These are phyloP conservation scores for Hypena proboscidalis DNA, from an alignment of 2,888 invertebrate species.

Conservation along the genomic window DNA sequence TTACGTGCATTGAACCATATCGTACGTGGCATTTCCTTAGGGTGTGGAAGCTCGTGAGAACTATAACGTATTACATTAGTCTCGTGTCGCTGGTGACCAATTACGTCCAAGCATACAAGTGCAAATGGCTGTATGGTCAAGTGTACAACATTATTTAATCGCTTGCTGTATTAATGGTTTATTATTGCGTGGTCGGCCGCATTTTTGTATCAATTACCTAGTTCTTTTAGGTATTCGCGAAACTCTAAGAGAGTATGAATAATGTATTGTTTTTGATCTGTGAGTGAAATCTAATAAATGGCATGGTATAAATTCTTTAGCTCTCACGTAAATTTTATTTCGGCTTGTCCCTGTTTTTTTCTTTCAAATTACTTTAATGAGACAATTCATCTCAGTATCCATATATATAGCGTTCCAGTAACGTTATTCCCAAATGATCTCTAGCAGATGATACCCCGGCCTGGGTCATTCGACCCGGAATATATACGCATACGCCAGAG, in stretches of 20 bases:
- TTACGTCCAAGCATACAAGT: slow-evolving; percentile 70
- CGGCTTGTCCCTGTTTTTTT: background rate
- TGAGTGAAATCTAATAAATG: too few relatives aligned
- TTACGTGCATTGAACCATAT: slow-evolving; percentile 78
- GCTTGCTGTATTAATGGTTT: background rate
- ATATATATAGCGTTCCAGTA: slow-evolving; percentile 45
- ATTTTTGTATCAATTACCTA: too few relatives aligned
- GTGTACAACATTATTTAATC: slow-evolving; percentile 39
- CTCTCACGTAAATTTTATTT: slow-evolving; percentile 1
- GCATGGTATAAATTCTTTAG: background rate
- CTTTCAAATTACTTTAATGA: slow-evolving; percentile 9
- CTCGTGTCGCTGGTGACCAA: slow-evolving; percentile 64
- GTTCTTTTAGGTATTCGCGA: too few relatives aligned
- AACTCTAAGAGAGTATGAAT: too few relatives aligned
- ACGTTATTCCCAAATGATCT: slow-evolving; percentile 52
- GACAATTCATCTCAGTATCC: slow-evolving; percentile 49
- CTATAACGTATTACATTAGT: slow-evolving; percentile 70
- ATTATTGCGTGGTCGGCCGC: too few relatives aligned
- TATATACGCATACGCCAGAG: slow-evolving; percentile 33
- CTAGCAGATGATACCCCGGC: slow-evolving; percentile 65
- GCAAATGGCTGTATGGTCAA: slow-evolving; percentile 51
- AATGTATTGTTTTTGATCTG: too few relatives aligned
- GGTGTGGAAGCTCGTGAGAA: slow-evolving; percentile 69
- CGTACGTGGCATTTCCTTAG: slow-evolving; percentile 68
- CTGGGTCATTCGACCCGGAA: slow-evolving; percentile 57